These are phyloP conservation scores for Apostichopus californicus DNA, from an alignment of 35 echinoderm and acorn worm species.

Conservation along the genomic window DNA sequence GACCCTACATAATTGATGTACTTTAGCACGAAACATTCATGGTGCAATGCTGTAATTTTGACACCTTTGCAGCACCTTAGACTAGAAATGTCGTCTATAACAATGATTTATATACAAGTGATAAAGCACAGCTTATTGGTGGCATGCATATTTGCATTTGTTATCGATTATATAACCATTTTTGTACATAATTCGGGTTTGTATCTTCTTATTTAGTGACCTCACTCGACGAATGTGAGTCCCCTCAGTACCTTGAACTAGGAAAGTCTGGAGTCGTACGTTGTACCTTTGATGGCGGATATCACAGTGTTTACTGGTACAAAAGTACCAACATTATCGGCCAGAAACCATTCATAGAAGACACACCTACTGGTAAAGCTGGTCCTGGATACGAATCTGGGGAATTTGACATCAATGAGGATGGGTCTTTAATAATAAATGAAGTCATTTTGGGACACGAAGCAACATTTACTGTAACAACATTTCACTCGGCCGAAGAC, in stretches of 20 bases:
- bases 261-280: background rate
- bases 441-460: background rate
- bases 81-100: too few relatives aligned
- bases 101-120: too few relatives aligned
- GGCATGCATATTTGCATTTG: too few relatives aligned
- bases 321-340: background rate
- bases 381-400: background rate
- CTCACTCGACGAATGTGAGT: background rate
- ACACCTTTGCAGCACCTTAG: too few relatives aligned
- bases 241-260: conserved; percentile 8
- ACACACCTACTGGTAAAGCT: background rate
- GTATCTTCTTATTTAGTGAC: background rate
- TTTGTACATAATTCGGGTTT: background rate
- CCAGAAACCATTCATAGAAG: background rate
- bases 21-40: too few relatives aligned
- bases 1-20: too few relatives aligned
- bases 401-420: background rate
- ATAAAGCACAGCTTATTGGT: too few relatives aligned
- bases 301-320: conserved; percentile 16
- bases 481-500: background rate
- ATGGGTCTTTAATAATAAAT: conserved; percentile 10
- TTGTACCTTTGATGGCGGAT: background rate
- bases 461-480: background rate
- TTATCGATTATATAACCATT: too few relatives aligned
- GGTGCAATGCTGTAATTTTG: too few relatives aligned